phyloP scores from a whole-genome alignment of 2,888 invertebrate species.

The Lapara coniferarum region DNA sequence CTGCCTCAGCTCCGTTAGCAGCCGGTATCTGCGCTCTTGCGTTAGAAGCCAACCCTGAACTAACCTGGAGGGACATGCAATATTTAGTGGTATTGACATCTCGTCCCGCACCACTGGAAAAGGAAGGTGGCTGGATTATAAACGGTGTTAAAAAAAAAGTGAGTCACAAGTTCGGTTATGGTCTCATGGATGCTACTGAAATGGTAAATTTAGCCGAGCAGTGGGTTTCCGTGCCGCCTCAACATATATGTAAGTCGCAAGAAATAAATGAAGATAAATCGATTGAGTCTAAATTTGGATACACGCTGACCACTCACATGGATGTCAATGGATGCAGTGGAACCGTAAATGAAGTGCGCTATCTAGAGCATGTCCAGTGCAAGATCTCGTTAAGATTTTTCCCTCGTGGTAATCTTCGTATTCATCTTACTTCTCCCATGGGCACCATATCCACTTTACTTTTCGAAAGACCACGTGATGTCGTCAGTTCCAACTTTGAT shows the following conservation, averaged over 20 bases:
- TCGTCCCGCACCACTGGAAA: constrained; percentile 92
- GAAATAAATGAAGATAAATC: constrained; percentile 92
- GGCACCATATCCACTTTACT: constrained; percentile 96
- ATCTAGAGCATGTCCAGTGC: constrained; percentile 98
- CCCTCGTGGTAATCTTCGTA: constrained; percentile 95
- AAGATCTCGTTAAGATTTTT: constrained; percentile 95
- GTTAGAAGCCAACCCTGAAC: constrained; percentile 94
- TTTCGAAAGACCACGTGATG: constrained; percentile 96
- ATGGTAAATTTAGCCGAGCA: constrained; percentile 96
- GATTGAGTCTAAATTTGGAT: constrained; percentile 90
- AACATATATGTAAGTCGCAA: constrained; percentile 97
- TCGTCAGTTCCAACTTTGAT: constrained; percentile 96
- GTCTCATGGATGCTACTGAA: constrained; percentile 98
- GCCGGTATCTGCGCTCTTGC: constrained; percentile 97
- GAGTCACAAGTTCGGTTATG: constrained; percentile 99
- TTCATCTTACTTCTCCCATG: constrained; percentile 95
- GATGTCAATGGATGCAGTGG: constrained; percentile 95
- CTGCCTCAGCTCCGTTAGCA: constrained; percentile 96
- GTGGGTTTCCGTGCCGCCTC: constrained; percentile 97
- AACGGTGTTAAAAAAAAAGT: constrained; percentile 97
- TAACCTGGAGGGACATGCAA: constrained; percentile 99
- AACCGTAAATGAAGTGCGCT: constrained; percentile 93
- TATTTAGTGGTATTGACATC: constrained; percentile 96
- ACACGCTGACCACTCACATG: constrained; percentile 91
- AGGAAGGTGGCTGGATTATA: constrained; percentile 95